Evolutionary conservation across 2,888 invertebrate species (phyloP).

Genomic region (Xestia xanthographa): DNA sequence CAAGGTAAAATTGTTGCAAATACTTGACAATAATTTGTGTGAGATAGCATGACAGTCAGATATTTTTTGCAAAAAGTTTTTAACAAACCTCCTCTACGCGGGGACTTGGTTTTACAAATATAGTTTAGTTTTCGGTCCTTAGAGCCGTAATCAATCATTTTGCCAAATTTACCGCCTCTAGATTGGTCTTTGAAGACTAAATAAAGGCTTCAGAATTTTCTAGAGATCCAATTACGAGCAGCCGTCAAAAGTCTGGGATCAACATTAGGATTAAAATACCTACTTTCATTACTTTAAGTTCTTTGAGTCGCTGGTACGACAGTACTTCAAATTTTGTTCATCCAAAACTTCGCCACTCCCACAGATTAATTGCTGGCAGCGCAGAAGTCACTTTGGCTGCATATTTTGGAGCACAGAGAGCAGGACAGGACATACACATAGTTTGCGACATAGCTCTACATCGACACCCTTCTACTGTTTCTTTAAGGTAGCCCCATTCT

Average conservation of each 20-base stretch:
- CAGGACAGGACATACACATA: background rate
- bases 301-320: background rate
- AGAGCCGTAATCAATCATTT: background rate
- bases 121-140: background rate
- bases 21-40: no score
- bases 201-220: background rate
- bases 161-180: background rate
- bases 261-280: background rate
- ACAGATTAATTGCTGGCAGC: no score
- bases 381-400: background rate
- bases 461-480: background rate
- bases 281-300: background rate
- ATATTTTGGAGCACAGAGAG: background rate
- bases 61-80: no score
- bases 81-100: background rate
- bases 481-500: no score
- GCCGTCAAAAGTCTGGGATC: background rate
- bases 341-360: no score
- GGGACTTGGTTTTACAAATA: background rate
- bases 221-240: background rate
- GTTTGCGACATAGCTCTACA: no score
- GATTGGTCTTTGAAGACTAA: no score
- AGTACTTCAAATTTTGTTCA: no score
- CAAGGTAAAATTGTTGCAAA: no score
- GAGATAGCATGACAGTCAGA: no score